phyloP scores from a whole-genome alignment of 1,140 invertebrate genomes.

The Drosophila burlai region DNA sequence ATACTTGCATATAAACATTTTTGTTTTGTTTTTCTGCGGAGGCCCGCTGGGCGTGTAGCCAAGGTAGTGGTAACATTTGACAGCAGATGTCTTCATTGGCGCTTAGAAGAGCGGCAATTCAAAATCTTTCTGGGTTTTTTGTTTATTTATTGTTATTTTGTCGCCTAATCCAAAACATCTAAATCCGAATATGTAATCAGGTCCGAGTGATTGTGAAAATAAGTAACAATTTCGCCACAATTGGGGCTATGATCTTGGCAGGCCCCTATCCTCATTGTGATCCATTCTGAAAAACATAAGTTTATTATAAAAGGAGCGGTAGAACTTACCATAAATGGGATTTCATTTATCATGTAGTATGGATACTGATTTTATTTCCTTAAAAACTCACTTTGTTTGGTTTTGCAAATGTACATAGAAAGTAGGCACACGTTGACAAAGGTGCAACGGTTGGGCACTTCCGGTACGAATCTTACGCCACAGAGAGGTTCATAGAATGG shows the following conservation, averaged over 20 bases:
- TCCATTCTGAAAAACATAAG: conserved; percentile 22
- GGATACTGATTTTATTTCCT: not conserved
- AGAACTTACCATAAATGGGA: not conserved
- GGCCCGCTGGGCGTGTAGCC: conserved; percentile 13
- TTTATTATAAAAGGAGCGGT: not conserved
- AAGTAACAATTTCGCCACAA: not conserved
- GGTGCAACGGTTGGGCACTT: conserved; percentile 2
- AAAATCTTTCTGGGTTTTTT: not conserved
- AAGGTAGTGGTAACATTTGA: conserved; percentile 19
- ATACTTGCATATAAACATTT: not conserved
- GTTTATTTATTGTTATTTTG: not conserved
- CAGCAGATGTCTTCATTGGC: conserved; percentile 37
- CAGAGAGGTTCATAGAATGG: conserved; percentile 11
- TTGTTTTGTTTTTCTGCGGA: conserved; percentile 7
- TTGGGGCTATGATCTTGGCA: not conserved
- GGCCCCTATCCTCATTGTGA: not conserved
- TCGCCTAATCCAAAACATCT: not conserved
- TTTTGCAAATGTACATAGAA: not conserved
- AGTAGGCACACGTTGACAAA: conserved; percentile 29
- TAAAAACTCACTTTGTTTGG: conserved; percentile 14
- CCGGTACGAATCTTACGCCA: not conserved
- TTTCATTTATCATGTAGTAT: not conserved
- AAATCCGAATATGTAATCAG: not conserved
- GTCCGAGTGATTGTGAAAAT: not conserved
- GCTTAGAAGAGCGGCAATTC: not conserved